phyloP scores from a whole-genome alignment of 1,140 invertebrate species.

The Fopius arisanus region DNA sequence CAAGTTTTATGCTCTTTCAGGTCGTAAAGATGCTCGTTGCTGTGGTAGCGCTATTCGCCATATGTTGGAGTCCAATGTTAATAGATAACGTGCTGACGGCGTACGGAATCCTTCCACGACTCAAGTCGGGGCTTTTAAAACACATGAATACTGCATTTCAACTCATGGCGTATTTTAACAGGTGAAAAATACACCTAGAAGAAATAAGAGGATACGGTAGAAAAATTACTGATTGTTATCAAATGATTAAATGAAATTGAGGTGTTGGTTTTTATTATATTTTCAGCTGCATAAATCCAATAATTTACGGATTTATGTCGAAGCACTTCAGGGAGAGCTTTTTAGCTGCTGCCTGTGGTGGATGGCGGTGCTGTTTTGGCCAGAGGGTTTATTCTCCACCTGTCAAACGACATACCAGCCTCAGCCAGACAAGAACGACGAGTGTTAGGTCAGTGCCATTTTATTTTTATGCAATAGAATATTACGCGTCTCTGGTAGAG shows the following conservation, averaged over 20 bases:
- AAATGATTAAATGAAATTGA: too few species aligned
- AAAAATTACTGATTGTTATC: too few species aligned
- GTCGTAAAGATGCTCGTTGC: constrained; percentile 78
- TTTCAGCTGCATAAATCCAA: constrained; percentile 77
- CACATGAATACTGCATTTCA: constrained; percentile 72
- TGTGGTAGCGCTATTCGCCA: constrained; percentile 73
- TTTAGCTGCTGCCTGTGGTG: constrained; percentile 57
- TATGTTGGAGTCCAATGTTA: constrained; percentile 76
- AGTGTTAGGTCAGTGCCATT: constrained; percentile 50
- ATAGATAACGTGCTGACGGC: constrained; percentile 73
- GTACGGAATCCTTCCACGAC: constrained; percentile 65
- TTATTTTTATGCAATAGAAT: not conserved
- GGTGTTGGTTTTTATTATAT: too few species aligned
- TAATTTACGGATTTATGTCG: constrained; percentile 84
- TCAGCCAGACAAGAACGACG: constrained; percentile 59
- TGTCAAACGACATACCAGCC: constrained; percentile 55
- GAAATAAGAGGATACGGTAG: too few species aligned
- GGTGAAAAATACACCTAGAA: constrained; percentile 59
- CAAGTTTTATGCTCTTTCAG: constrained; percentile 49
- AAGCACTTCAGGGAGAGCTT: constrained; percentile 77
- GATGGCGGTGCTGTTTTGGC: constrained; percentile 53
- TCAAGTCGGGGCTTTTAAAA: constrained; percentile 68
- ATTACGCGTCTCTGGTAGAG: too few species aligned
- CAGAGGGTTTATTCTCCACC: constrained; percentile 45
- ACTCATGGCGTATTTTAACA: constrained; percentile 75